Base-by-base conservation (phyloP, 2,797 vertebrate genomes). In the Diplodus sargus region DNA sequence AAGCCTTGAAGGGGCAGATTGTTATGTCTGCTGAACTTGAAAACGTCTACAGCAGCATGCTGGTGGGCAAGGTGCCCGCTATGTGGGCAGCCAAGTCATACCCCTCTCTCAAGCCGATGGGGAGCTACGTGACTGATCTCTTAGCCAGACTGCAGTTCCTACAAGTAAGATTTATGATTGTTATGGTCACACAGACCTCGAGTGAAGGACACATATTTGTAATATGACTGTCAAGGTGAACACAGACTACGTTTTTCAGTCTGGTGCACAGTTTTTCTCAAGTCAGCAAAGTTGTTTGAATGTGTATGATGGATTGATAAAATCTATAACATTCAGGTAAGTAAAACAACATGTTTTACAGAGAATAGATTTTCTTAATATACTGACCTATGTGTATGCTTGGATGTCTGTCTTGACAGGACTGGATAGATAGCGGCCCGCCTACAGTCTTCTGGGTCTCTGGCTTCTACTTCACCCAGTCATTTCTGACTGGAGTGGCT, bases 401-500 rank as follows among this genome's bases (percentile, higher is more conserved):
- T 87, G n/a, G 14, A 51, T 87, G 63, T 80, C 3, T 73, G 6
- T 81, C 73, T 76, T 81, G 18, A 83, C 89, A 99, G 98, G 96
- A 97, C 1, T 99, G 97, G 97, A 96, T 98, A 67, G 87, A 93
- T 84, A 87, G 91, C 0, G 96, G 97, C 1, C 90, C 96, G 0
- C 96, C 98, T 5, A 85, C 87, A 23, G 96, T 98, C 72, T 99
- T 99, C 86, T 98, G 97, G 97, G 83, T 99, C 34, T 99, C 97
- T 0, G 96, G 97, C 49, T 99, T 99, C 93, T 99, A 97, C 92
- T 99, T 99, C 85, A 97, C 97, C n/a, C 97, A 99, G 90, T 99
- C 97, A 0, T 99, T 99, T 92, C 91, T 99, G 80, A 98, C 97
- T 0, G 97, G 97, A 20, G 96, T 99, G 82, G 96, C 97, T 80